A percentile compares a stretch with the other conserved stretches of the same genome.
Conservation (phyloP, 2,888 invertebrate species). For the Conus canariensis region DNA sequence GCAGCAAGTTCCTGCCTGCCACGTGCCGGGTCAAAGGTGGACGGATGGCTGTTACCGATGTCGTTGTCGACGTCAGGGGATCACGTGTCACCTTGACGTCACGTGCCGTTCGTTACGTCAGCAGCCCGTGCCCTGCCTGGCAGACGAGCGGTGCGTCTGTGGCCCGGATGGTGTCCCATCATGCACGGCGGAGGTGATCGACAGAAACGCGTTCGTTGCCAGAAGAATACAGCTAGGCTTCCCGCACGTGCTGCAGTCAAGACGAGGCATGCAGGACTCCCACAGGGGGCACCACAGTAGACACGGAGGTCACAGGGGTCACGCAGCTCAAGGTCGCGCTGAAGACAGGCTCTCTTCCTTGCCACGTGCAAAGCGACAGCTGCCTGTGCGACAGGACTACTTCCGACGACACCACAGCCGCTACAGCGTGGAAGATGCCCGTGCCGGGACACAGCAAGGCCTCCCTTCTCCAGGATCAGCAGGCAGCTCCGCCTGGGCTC, state of each 20-base stretch:
- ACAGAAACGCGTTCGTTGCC: constrained; percentile 39
- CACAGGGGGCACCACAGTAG: background rate
- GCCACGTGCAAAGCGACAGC: too few relatives aligned
- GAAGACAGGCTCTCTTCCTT: background rate
- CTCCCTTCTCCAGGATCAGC: background rate
- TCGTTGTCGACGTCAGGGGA: constrained; percentile 45
- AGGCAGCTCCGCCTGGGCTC: background rate
- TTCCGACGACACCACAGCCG: background rate
- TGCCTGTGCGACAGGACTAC: background rate
- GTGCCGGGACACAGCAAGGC: background rate
- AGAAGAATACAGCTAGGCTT: constrained; percentile 2
- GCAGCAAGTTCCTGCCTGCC: constrained; percentile 32
- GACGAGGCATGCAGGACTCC: background rate
- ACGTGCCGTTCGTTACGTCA: constrained; percentile 44
- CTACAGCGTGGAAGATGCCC: background rate
- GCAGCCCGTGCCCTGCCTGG: constrained; percentile 41
- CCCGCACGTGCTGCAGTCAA: background rate
- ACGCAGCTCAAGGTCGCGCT: background rate
- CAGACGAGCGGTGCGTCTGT: constrained; percentile 50
- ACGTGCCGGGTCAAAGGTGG: constrained; percentile 46
- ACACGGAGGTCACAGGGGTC: background rate
- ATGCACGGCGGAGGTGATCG: constrained; percentile 49
- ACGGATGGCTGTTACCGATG: constrained; percentile 53
- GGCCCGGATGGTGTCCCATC: constrained; percentile 55
- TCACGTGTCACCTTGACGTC: constrained; percentile 46